Base-by-base conservation (phyloP, 2,888 invertebrate genomes). In the Galerucella calmariensis region DNA sequence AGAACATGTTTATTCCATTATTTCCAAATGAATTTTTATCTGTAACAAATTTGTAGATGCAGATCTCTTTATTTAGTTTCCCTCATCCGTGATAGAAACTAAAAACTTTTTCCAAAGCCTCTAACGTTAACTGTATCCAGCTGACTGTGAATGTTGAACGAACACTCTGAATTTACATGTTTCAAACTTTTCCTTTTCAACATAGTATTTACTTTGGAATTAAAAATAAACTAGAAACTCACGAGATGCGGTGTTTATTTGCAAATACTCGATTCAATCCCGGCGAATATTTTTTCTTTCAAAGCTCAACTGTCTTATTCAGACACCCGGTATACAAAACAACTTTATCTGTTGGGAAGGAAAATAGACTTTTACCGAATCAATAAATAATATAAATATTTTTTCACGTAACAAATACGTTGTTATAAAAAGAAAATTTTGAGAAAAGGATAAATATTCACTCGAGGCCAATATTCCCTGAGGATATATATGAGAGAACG, bases 171-270 rank as follows among this genome's bases (percentile, higher is more conserved):
- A 20, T 62, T 62, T 62, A 62, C 62, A 35, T 62, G 62, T 35
- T 62, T 16, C 14, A 10, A 62, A 62, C 62, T 62, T 62, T 41
- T 62, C 35, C 35, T 62, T 62, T 62, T 62, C 62, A 61, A 35
- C 62, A 41, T 16, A 14, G n/a, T 27, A 62, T 35, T 62, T 62
- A 16, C 35, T 62, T 27, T 44, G 27, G 16, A 35, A 41, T 44
- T 20, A 44, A 44, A 62, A 41, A 41, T 11, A 62, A 62, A 62
- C 14, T 62, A 53, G 53, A n/a, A n/a, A n/a, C 53, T 14, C 5
- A n/a, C 12, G 51, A 51, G 51, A 51, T 51, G 51, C 5, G n/a
- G n/a, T n/a, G n/a, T 48, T 5, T 48, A 48, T 12, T 35, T 35
- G 35, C 35, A 35, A 8, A 8, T 35, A 2, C 35, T 6, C 35